Evolutionary conservation across 2,113 vertebrate species (phyloP).

Genomic region (Physeter macrocephalus): DNA sequence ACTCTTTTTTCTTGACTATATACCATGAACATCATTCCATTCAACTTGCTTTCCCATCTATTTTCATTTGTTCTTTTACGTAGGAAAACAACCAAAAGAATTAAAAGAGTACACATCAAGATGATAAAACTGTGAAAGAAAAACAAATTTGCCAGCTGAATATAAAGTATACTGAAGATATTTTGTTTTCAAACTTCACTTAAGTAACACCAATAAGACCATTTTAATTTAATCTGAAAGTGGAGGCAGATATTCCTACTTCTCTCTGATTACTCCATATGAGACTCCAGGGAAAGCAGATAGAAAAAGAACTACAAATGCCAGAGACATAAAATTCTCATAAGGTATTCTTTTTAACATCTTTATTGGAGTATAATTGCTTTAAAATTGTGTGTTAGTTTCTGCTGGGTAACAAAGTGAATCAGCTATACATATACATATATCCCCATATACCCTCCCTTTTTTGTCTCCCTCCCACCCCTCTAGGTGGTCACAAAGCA

Average conservation of each 20-base stretch:
- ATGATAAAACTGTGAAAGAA: not conserved
- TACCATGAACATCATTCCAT: not conserved
- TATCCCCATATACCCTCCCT: no score
- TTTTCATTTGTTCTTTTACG: not conserved
- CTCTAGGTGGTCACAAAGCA: no score
- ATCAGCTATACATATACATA: no score
- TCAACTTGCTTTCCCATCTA: not conserved
- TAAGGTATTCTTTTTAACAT: not conserved
- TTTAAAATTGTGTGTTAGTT: no score
- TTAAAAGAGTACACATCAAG: not conserved
- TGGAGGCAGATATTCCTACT: not conserved
- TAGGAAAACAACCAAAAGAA: not conserved
- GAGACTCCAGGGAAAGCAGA: not conserved
- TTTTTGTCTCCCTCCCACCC: no score
- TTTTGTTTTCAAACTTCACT: constrained; percentile 20
- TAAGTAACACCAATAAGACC: constrained; percentile 3
- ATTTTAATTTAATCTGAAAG: constrained; percentile 8
- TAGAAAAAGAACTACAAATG: not conserved
- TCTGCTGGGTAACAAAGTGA: no score
- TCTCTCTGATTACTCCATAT: not conserved
- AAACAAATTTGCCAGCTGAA: not conserved
- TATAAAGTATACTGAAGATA: not conserved
- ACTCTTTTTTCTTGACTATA: not conserved
- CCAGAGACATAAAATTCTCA: not conserved
- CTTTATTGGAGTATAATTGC: no score